Conservation (phyloP, 1,140 invertebrate species). For the Centruroides vittatus region DNA sequence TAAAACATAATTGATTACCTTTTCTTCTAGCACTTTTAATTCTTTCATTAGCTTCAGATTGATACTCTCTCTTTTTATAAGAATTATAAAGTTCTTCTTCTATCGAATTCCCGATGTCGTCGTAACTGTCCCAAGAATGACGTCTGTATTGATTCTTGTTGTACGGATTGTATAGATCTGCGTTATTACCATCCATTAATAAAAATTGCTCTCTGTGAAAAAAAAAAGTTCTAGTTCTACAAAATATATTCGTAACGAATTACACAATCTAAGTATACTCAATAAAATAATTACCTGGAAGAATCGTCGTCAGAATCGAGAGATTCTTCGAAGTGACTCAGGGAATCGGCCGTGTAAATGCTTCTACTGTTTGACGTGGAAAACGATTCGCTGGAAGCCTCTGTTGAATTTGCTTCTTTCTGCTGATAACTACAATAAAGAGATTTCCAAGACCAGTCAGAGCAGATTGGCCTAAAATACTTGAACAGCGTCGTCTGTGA, state of each 20-base stretch:
- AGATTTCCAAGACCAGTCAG: neutral
- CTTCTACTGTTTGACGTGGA: slow-evolving; percentile 1
- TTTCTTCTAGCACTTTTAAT: too few species aligned
- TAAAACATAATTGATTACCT: too few species aligned
- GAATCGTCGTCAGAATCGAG: neutral
- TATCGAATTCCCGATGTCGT: too few species aligned
- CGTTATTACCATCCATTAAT: neutral
- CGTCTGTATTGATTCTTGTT: neutral
- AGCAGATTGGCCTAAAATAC: neutral
- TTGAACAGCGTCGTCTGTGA: neutral
- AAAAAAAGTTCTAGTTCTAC: neutral
- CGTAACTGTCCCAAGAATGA: neutral
- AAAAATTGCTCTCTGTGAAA: slow-evolving; percentile 1
- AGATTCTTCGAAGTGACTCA: neutral
- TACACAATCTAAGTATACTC: too few species aligned
- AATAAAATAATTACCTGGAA: neutral
- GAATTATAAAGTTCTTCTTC: too few species aligned
- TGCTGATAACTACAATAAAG: slow-evolving; percentile 6
- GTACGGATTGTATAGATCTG: neutral
- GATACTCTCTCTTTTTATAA: too few species aligned
- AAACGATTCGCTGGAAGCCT: neutral
- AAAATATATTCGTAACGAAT: too few species aligned
- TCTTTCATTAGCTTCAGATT: too few species aligned
- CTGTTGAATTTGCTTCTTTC: slow-evolving; percentile 4
- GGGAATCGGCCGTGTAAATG: slow-evolving; percentile 7